A percentile compares a stretch with the other conserved stretches of the same genome.
Evolutionary conservation across 1,140 invertebrate genomes (phyloP).

Genomic region (Drosophila nannoptera): DNA sequence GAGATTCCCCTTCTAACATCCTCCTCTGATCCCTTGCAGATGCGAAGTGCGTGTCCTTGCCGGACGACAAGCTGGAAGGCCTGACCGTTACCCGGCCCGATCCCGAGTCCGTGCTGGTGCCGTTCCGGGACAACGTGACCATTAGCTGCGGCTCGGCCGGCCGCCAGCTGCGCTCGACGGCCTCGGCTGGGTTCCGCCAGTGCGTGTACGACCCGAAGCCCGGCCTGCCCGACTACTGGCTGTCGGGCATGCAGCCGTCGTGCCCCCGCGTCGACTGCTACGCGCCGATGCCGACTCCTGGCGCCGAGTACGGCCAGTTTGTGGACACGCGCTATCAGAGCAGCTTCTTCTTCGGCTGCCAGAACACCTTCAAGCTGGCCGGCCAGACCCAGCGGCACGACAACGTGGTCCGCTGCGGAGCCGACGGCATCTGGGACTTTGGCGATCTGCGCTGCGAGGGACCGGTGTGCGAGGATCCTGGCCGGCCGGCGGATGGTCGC

Average conservation of each 20-base stretch:
- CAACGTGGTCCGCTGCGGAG: slow-evolving; percentile 93
- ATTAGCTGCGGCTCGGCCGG: slow-evolving; percentile 89
- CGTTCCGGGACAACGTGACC: slow-evolving; percentile 94
- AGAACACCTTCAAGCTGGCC: slow-evolving; percentile 96
- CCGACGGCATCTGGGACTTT: slow-evolving; percentile 97
- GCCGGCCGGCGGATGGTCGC: slow-evolving; percentile 93
- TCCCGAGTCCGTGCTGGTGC: slow-evolving; percentile 89
- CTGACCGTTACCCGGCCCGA: slow-evolving; percentile 87
- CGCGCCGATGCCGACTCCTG: slow-evolving; percentile 90
- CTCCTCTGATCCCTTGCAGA: slow-evolving; percentile 81
- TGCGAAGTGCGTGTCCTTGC: slow-evolving; percentile 92
- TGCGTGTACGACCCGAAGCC: slow-evolving; percentile 97
- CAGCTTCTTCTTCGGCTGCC: slow-evolving; percentile 97
- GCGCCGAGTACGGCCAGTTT: slow-evolving; percentile 93
- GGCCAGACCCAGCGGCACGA: slow-evolving; percentile 95
- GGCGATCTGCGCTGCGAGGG: slow-evolving; percentile 97
- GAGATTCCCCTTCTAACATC: neutral
- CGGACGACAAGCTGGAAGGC: slow-evolving; percentile 93
- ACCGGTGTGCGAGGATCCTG: slow-evolving; percentile 96
- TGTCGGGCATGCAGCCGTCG: slow-evolving; percentile 90
- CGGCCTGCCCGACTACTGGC: slow-evolving; percentile 93
- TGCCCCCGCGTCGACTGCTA: slow-evolving; percentile 94
- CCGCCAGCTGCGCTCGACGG: slow-evolving; percentile 87
- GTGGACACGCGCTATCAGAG: slow-evolving; percentile 93
- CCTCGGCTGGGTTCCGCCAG: slow-evolving; percentile 91